phyloP scores from a whole-genome alignment of 2,797 vertebrate species.

The Manis javanica region DNA sequence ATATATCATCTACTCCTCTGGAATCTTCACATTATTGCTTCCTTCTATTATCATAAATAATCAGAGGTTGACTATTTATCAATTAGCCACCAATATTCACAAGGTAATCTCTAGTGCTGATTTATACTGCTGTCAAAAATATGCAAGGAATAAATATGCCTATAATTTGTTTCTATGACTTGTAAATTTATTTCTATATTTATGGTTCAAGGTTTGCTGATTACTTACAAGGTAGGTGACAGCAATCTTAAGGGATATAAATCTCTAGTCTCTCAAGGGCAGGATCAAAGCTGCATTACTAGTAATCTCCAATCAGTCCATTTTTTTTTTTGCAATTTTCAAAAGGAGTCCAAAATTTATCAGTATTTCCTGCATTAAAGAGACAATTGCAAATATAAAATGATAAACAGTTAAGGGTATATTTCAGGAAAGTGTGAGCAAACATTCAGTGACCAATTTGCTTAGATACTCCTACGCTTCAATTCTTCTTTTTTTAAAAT shows the following conservation, averaged over 20 bases:
- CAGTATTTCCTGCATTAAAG: constrained; percentile 3
- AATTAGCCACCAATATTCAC: constrained; percentile 45
- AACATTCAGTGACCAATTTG: background rate
- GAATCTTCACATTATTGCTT: background rate
- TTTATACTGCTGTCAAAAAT: constrained; percentile 62
- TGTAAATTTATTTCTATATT: constrained; percentile 66
- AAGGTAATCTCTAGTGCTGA: constrained; percentile 1
- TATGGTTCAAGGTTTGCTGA: constrained; percentile 65
- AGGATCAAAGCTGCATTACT: constrained; percentile 60
- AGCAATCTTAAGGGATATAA: constrained; percentile 63
- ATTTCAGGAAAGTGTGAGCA: constrained; percentile 37
- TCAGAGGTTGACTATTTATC: constrained; percentile 38
- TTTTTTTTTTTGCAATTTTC: constrained; percentile 49
- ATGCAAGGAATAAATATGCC: constrained; percentile 54
- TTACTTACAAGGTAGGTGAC: constrained; percentile 65
- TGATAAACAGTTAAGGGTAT: background rate
- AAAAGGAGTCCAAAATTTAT: constrained; percentile 31
- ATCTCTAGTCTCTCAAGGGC: constrained; percentile 62
- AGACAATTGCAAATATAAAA: constrained; percentile 13
- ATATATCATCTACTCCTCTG: background rate
- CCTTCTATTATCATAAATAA: constrained; percentile 19
- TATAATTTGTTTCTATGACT: constrained; percentile 43
- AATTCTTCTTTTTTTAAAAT: background rate
- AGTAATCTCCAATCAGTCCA: constrained; percentile 52
- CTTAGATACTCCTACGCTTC: background rate